These are phyloP conservation scores for Xanthorhoe spadicearia DNA, from an alignment of 2,888 invertebrate genomes.

Conservation along the genomic window DNA sequence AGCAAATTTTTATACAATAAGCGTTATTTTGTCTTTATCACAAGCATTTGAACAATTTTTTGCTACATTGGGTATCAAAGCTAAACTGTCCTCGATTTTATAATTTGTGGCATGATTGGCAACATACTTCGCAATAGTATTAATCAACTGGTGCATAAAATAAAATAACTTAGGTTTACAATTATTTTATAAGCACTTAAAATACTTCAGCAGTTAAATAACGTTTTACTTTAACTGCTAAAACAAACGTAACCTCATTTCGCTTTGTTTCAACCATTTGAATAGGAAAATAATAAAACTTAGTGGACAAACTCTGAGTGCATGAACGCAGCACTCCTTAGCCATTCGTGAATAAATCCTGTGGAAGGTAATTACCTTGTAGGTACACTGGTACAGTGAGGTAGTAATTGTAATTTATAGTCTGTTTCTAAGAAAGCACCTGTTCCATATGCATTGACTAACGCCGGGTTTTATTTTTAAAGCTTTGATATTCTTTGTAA, in stretches of 20 bases:
- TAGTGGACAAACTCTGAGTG: constrained; percentile 35
- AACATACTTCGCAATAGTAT: no score
- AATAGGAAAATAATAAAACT: constrained; percentile 25
- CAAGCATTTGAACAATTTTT: no score
- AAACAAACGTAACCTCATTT: constrained; percentile 10
- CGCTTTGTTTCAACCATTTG: constrained; percentile 22
- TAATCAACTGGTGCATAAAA: no score
- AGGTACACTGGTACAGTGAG: constrained; percentile 47
- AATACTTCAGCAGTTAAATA: not conserved
- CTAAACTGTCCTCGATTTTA: no score
- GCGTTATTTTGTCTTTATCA: no score
- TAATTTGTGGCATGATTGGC: no score
- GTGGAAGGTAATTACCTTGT: constrained; percentile 52
- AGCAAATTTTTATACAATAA: no score
- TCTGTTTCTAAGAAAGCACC: constrained; percentile 53
- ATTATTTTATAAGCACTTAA: not conserved
- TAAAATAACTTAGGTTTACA: no score
- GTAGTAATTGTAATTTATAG: constrained; percentile 61
- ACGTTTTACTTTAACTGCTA: not conserved
- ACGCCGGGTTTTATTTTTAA: constrained; percentile 32
- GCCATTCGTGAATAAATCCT: constrained; percentile 46
- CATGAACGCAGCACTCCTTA: constrained; percentile 44
- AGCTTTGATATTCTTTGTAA: not conserved
- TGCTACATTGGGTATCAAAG: no score
- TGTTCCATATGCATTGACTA: constrained; percentile 53